Base-by-base conservation (phyloP, 92 coral and sea anemone genomes). In the Phenganax marumi region DNA sequence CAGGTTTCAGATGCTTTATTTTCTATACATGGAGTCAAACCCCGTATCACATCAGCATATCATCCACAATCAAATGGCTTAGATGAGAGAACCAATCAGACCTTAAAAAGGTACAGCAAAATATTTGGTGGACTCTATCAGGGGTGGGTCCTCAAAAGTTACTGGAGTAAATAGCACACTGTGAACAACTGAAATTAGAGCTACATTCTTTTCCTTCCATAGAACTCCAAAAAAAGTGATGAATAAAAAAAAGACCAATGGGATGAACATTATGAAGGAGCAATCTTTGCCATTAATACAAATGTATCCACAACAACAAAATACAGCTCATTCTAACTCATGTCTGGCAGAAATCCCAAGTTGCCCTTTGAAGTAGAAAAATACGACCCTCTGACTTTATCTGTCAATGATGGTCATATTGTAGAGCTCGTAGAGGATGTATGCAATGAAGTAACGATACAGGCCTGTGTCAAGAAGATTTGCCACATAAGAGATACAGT, bases 201-300 rank as follows among this genome's bases (percentile, higher is more conserved):
- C 26, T 23, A 13, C 21, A 16, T 14, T 18, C 6, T 12, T 6
- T 12, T 47, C 52, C 21, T 83, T 74, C 25, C 21, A 14, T 82
- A 91, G 96, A 56, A 85, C 86, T 52, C 85, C 89, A 23, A 86
- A 84, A 81, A 91, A 89, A 84, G 52, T 85, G 12, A 33, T 82
- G 72, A 70, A 80, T 12, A 75, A 91, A 16, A 70, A 85, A 73
- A 77, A 4, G 84, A 72, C 1, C 56, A 76, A n/a, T 89, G 92
- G 89, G 92, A 91, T 26, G 87, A 87, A 12, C 85, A 91, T 88
- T 19, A 74, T 6, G 89, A 87, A 71, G 87, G 91, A 7, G 87
- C 96, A 43, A 26, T 89, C 6, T 89, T 85, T 68, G 79, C 91
- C 14, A 79, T 91, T 0, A 91, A 89, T 75, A 86, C 90, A 12